Conservation (phyloP, 1,140 invertebrate genomes). For the Leucophenga varia region DNA sequence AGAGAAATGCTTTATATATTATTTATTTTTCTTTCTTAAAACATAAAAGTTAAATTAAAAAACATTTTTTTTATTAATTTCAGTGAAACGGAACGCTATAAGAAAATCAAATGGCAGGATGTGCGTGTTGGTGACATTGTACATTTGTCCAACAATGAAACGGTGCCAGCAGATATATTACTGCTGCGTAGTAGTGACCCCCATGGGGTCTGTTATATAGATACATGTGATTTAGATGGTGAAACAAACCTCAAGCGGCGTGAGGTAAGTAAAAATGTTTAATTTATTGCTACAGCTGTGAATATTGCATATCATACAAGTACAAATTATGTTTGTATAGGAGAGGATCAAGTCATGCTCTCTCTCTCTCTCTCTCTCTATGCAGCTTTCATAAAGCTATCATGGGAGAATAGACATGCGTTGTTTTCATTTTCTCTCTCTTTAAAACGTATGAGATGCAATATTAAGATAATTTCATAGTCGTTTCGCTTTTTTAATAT, state of each 20-base stretch:
- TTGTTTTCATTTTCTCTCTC: no score
- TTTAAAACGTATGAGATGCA: no score
- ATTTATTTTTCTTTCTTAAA: no score
- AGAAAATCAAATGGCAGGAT: constrained; percentile 86
- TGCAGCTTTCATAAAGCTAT: no score
- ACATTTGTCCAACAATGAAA: constrained; percentile 94
- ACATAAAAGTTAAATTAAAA: no score
- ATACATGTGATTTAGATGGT: constrained; percentile 97
- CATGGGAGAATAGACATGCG: no score
- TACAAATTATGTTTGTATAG: no score
- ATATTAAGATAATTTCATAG: constrained; percentile 1
- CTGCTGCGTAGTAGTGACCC: constrained; percentile 88
- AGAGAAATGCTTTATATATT: no score
- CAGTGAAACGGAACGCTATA: constrained; percentile 81
- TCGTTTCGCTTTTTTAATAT: constrained; percentile 2
- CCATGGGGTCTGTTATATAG: constrained; percentile 92
- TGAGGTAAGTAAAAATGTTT: constrained; percentile 63
- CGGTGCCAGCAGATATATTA: constrained; percentile 94
- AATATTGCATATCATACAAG: no score
- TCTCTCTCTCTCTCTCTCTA: no score
- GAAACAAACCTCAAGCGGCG: constrained; percentile 99
- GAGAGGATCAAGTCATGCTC: no score
- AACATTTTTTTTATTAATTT: constrained; percentile 5
- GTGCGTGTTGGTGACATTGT: constrained; percentile 92
- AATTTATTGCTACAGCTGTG: no score